phyloP scores from a whole-genome alignment of 1,140 invertebrate genomes.

The Nephila pilipes region DNA sequence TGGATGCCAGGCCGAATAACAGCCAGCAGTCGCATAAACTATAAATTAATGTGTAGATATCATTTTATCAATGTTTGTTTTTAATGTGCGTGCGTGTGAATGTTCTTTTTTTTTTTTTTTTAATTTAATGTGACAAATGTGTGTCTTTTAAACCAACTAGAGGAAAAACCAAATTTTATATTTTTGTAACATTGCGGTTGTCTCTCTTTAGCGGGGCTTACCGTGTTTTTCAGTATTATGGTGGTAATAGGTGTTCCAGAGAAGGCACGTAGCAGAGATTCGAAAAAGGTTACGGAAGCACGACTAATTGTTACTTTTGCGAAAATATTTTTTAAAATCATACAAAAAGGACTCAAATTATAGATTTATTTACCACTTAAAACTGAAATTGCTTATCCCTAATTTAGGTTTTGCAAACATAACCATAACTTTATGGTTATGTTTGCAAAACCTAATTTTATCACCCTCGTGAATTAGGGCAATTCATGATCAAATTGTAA shows the following conservation, averaged over 20 bases:
- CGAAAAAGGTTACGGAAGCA: background rate
- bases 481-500: too few relatives aligned
- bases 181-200: background rate
- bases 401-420: too few relatives aligned
- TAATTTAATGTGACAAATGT: background rate
- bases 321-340: background rate
- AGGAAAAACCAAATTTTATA: conserved; percentile 8
- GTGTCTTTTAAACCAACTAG: conserved; percentile 11
- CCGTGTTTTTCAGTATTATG: background rate
- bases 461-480: too few relatives aligned
- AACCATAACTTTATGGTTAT: too few relatives aligned
- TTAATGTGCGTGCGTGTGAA: background rate
- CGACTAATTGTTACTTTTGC: background rate
- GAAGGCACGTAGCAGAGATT: background rate
- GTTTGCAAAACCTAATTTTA: too few relatives aligned
- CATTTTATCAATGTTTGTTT: background rate
- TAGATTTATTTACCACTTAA: too few relatives aligned
- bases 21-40: conserved; percentile 3
- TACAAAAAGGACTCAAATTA: too few relatives aligned
- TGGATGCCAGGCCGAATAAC: conserved; percentile 53
- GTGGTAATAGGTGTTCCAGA: background rate
- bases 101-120: conserved; percentile 8
- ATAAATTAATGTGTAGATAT: background rate
- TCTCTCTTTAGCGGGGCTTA: background rate
- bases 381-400: too few relatives aligned